Evolutionary conservation across 2,113 vertebrate species (phyloP).

Genomic region (Cyprinodon brontotheroides): DNA sequence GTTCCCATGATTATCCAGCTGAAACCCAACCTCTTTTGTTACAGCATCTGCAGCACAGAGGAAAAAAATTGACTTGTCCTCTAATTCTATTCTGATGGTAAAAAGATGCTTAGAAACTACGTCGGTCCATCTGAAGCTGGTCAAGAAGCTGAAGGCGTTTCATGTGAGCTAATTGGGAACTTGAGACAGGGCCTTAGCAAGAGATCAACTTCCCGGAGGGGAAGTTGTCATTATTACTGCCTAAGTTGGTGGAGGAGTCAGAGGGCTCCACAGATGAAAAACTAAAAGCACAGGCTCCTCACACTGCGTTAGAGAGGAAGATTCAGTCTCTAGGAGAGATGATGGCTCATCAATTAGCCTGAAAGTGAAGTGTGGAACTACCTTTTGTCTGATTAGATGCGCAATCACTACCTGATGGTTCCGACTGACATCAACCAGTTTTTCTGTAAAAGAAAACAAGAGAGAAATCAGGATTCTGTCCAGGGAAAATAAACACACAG

Average conservation of each 20-base stretch:
- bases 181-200: constrained; percentile 27
- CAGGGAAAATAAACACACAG: not conserved
- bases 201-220: constrained; percentile 48
- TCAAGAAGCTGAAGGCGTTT: constrained; percentile 27
- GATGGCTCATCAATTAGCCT: constrained; percentile 33
- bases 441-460: constrained; percentile 1
- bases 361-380: constrained; percentile 5
- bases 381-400: not conserved
- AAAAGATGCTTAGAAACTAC: constrained; percentile 8
- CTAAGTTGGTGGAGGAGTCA: constrained; percentile 43
- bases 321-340: constrained; percentile 12
- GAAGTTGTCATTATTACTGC: constrained; percentile 47
- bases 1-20: constrained; percentile 31
- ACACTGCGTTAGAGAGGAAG: constrained; percentile 19
- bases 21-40: constrained; percentile 31
- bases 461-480: not conserved
- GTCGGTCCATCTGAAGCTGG: constrained; percentile 13
- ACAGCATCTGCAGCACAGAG: constrained; percentile 19
- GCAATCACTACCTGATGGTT: not conserved
- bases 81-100: constrained; percentile 9
- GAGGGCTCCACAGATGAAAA: constrained; percentile 35
- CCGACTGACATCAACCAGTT: not conserved
- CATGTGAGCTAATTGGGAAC: constrained; percentile 52
- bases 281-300: constrained; percentile 34
- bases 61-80: constrained; percentile 27